Base-by-base conservation (phyloP, 2,888 invertebrate species). In the Gnatocerus cornutus region DNA sequence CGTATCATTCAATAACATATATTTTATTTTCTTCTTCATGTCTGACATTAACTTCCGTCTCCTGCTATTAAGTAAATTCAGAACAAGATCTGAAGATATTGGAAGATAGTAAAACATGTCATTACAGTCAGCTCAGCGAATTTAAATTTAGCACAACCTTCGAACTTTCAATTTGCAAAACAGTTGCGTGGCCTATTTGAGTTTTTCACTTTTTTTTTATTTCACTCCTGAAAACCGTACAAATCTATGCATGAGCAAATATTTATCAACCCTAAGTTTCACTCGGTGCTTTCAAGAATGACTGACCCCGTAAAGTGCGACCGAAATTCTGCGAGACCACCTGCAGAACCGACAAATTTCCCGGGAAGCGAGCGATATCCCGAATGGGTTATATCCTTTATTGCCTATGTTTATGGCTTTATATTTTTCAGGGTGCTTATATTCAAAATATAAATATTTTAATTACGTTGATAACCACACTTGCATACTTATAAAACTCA, bases 311-410 rank as follows among this genome's bases (percentile, higher is more conserved):
- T 69, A 69, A 65, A 69, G 69, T 65, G 61, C 65, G 48, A 63
- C 65, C 55, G 65, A 69, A 69, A 65, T 65, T 69, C 55, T 59
- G 41, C 52, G 41, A 65, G 65, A 69, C 69, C 69, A 65, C 65
- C 69, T 69, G 69, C 69, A 69, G 69, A 69, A 65, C 58, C 59
- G 59, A 59, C 59, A 61, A 69, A 65, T 69, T 69, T 65, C 65
- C 55, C 65, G 65, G 64, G 55, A 61, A 65, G 59, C 64, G 50
- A 55, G 61, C 69, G 12, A 69, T 69, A 65, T 53, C 64, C 69
- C 59, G 43, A 65, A 65, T 69, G 69, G 59, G 69, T 59, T 69
- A 69, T 69, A 69, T 69, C 58, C 64, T 59, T 68, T 68, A 68
- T 68, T 63, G 62, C 68, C 63, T 46, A 65, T 69, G 65, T 69